A percentile compares a stretch with the other conserved stretches of the same genome.
phyloP scores from a whole-genome alignment of 2,113 vertebrate species.

The Blennius ocellaris region DNA sequence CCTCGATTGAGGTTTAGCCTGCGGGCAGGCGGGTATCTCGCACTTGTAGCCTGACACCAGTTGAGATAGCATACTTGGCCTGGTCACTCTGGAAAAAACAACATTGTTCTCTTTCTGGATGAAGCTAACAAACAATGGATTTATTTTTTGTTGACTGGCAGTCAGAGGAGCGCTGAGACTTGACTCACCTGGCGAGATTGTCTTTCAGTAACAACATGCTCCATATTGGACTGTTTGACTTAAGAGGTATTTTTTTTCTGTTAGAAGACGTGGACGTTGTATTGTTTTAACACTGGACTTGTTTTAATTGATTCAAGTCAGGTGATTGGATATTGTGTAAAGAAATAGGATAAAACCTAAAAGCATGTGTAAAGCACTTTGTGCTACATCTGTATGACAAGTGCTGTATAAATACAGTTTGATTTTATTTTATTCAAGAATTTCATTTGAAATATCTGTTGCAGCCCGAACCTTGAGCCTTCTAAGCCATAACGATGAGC shows the following conservation, averaged over 20 bases:
- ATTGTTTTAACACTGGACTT: not conserved
- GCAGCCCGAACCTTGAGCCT: slow-evolving; percentile 1
- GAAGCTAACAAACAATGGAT: slow-evolving; percentile 73
- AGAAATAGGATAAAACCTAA: no score
- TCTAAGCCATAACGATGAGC: slow-evolving; percentile 26
- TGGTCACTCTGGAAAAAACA: slow-evolving; percentile 83
- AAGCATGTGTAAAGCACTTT: no score
- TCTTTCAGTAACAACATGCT: slow-evolving; percentile 52
- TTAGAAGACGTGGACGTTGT: slow-evolving; percentile 10
- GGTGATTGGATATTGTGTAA: not conserved
- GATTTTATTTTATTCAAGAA: not conserved
- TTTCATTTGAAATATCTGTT: slow-evolving; percentile 10
- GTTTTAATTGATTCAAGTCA: not conserved
- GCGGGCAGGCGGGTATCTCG: slow-evolving; percentile 69
- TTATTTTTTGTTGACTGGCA: slow-evolving; percentile 74
- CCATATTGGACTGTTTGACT: slow-evolving; percentile 68
- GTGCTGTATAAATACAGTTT: not conserved
- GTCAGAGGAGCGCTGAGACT: slow-evolving; percentile 65
- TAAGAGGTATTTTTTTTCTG: slow-evolving; percentile 43
- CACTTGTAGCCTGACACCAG: slow-evolving; percentile 82
- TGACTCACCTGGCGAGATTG: slow-evolving; percentile 60
- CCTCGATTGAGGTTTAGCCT: slow-evolving; percentile 67
- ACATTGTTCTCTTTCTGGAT: slow-evolving; percentile 71
- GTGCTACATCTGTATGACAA: no score
- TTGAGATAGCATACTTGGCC: slow-evolving; percentile 81